Base-by-base conservation (phyloP, 2,888 invertebrate species). In the Ariolimax columbianus region DNA sequence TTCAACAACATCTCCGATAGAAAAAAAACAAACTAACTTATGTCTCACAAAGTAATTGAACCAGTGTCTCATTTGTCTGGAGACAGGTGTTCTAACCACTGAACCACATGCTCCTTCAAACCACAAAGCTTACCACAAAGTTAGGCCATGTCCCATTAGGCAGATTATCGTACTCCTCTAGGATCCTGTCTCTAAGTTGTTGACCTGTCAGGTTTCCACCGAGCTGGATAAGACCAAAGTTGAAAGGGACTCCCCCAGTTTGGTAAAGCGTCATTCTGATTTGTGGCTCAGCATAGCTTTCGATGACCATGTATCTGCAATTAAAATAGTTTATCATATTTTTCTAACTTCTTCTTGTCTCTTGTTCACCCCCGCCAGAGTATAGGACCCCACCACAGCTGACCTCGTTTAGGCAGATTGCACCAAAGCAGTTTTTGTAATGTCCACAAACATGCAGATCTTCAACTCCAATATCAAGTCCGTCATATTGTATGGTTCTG, bases 11-110 rank as follows among this genome's bases (percentile, higher is more conserved):
- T n/a, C n/a, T n/a, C n/a, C n/a, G n/a, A n/a, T n/a, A n/a, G n/a
- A n/a, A n/a, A n/a, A n/a, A n/a, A n/a, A n/a, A n/a, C n/a, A n/a
- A n/a, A n/a, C n/a, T n/a, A n/a, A n/a, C n/a, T n/a, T n/a, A n/a
- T n/a, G n/a, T n/a, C n/a, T n/a, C n/a, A n/a, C n/a, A n/a, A n/a
- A n/a, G n/a, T n/a, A n/a, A n/a, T n/a, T n/a, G 87, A 96, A 96
- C 89, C 97, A 95, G 43, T 88, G 91, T 0, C 94, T 92, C 6
- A 94, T 84, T 26, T 95, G 92, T 14, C 80, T 84, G 36, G 88
- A 87, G 87, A 92, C 92, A 77, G 92, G 92, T 86, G 91, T 92
- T 38, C 92, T 47, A 47, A 47, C 47, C 47, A 47, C 14, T 47
- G 7, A 47, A 47, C 47, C 47, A 47, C 47, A 47, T 47, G 47